Percentiles rank a stretch among this genome's conserved stretches.
Conservation (phyloP, 2,113 vertebrate genomes). For the Leiothrix lutea region DNA sequence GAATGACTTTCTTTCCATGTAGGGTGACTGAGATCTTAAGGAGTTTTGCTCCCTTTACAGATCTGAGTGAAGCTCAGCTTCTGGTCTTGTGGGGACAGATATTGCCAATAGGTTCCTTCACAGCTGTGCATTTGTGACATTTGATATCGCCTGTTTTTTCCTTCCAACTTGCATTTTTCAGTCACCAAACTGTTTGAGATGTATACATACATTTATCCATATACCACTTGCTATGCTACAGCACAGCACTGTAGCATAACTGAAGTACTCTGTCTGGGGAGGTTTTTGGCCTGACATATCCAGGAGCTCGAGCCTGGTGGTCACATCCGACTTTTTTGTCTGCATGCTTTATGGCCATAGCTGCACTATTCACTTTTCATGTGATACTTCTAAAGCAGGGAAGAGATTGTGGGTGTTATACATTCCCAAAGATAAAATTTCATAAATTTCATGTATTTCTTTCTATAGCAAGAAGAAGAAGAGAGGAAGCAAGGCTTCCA, state of each 20-base stretch:
- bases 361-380: background rate
- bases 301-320: background rate
- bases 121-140: background rate
- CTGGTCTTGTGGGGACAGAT: background rate
- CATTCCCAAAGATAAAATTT: background rate
- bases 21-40: no score
- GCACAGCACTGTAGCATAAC: background rate
- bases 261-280: background rate
- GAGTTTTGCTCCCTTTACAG: background rate
- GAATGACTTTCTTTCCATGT: background rate
- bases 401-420: background rate
- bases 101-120: background rate
- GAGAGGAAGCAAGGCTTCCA: background rate
- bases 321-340: background rate
- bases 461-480: background rate
- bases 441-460: background rate
- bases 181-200: background rate
- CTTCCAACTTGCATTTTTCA: background rate
- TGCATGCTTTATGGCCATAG: background rate
- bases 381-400: background rate
- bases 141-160: background rate
- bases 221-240: background rate
- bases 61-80: background rate
- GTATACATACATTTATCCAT: no score
- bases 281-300: background rate